phyloP scores from a whole-genome alignment of 2,888 invertebrate species.

The Protonemura montana region DNA sequence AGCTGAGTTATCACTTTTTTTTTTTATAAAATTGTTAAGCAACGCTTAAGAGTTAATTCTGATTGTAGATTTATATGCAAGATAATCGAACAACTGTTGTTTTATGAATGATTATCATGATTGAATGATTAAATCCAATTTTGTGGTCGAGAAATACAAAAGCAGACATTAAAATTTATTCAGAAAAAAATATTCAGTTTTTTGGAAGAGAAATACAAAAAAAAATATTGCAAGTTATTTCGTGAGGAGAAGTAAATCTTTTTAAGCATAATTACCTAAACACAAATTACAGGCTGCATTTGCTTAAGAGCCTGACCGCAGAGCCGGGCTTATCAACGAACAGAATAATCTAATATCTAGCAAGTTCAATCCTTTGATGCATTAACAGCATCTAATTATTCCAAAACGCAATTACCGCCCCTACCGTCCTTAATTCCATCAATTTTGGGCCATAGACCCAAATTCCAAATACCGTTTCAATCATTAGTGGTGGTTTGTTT shows the following conservation, averaged over 20 bases:
- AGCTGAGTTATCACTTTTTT: too few relatives aligned
- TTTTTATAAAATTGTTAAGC: too few relatives aligned
- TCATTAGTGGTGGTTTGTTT: conserved; percentile 9
- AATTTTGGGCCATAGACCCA: conserved; percentile 23
- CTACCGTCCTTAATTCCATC: conserved; percentile 30
- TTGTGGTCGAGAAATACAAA: too few relatives aligned
- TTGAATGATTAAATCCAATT: too few relatives aligned
- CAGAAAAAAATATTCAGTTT: too few relatives aligned
- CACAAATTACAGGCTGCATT: conserved; percentile 18
- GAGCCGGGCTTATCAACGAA: background rate
- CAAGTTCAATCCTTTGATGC: conserved; percentile 28
- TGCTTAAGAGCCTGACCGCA: conserved; percentile 2
- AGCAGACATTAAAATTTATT: too few relatives aligned
- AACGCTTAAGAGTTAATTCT: too few relatives aligned
- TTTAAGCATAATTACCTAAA: background rate
- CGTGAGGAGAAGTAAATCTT: background rate
- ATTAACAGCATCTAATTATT: conserved; percentile 32
- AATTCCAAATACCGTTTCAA: conserved; percentile 37
- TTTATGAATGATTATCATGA: too few relatives aligned
- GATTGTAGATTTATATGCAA: too few relatives aligned
- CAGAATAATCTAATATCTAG: conserved; percentile 19
- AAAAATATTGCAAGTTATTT: background rate
- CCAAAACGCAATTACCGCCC: conserved; percentile 36
- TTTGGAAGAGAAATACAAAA: background rate
- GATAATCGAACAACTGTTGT: too few relatives aligned